Percentiles rank a stretch among this genome's conserved stretches.
These are phyloP conservation scores for Clarias macrocephalus DNA, from an alignment of 2,113 vertebrate genomes.

Conservation along the genomic window DNA sequence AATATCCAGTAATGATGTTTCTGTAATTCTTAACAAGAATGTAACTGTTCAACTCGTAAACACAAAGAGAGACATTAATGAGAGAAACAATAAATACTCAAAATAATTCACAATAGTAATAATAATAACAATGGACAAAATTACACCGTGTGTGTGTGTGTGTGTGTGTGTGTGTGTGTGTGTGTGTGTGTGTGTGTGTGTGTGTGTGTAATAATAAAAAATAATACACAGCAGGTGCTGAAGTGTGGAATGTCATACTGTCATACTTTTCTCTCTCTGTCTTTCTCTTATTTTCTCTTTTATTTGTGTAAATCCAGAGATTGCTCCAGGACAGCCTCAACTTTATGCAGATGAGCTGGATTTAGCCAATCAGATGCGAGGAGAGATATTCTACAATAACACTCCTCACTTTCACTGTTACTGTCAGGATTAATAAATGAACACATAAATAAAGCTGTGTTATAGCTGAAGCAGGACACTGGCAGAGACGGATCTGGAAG, in stretches of 20 bases:
- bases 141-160: too few relatives aligned
- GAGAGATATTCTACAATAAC: background rate
- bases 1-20: too few relatives aligned
- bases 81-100: background rate
- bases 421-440: too few relatives aligned
- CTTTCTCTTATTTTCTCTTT: background rate
- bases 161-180: too few relatives aligned
- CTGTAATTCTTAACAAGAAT: too few relatives aligned
- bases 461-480: too few relatives aligned
- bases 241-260: background rate
- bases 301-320: background rate
- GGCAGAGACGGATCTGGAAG: too few relatives aligned
- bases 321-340: background rate
- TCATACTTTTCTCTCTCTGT: background rate
- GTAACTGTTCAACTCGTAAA: background rate
- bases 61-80: background rate
- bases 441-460: too few relatives aligned
- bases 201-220: background rate
- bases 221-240: constrained; percentile 4
- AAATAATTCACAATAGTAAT: background rate
- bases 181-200: too few relatives aligned
- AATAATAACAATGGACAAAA: background rate
- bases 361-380: background rate
- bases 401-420: background rate
- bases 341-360: background rate